Base-by-base conservation (phyloP, 2,888 invertebrate species). In the Aplocera efformata region DNA sequence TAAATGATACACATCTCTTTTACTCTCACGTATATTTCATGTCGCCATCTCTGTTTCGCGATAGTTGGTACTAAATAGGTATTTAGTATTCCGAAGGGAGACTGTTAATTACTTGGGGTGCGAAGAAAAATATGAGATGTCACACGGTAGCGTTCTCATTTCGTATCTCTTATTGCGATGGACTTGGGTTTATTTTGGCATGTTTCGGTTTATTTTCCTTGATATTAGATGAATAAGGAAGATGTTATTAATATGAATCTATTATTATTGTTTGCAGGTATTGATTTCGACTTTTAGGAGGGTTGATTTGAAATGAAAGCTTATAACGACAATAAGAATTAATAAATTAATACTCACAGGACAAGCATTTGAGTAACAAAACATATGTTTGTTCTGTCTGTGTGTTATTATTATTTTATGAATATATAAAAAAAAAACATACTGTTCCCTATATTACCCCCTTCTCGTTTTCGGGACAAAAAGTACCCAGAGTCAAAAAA, bases 1-100 rank as follows among this genome's bases (percentile, higher is more conserved):
- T 66, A 76, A 73, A 67, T 61, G 61, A 63, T 65, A 67, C 68
- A 66, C 32, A 37, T 77, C 81, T 55, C 71, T 63, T 45, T 81
- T 67, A 10, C 56, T 48, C 76, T 9, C 4, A 10, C 13, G 3
- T 6, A 1, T 7, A n/a, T 30, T 10, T 4, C 7, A 23, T 35
- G 62, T 43, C 4, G 21, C 39, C 29, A 1, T 75, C 70, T 46
- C 67, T 53, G 24, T 75, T 67, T 50, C 42, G 43, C 66, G 69
- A 76, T 79, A 80, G 77, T 77, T 73, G 64, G 63, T 72, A 79
- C 81, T 84, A 85, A 86, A 85, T 85, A 85, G 82, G 81, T 79
- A 80, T 86, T 88, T 86, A 85, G 85, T 84, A 86, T 85, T 86
- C 86, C 70, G 77, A 76, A 82, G 84, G 86, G 86, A 75, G 77